Conservation (phyloP, 2,797 vertebrate genomes). For the Strix occidentalis region DNA sequence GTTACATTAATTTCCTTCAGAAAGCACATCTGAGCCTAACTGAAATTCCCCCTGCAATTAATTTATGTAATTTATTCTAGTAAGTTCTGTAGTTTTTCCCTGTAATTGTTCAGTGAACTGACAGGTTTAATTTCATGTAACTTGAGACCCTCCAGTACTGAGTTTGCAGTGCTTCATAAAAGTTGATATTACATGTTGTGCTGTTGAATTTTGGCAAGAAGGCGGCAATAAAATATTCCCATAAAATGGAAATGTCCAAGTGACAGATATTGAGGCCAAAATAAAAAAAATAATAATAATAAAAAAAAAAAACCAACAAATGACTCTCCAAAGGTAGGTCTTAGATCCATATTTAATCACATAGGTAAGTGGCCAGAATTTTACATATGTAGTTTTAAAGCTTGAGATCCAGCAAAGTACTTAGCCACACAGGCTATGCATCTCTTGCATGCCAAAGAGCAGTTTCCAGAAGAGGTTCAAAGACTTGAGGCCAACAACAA, state of each 20-base stretch:
- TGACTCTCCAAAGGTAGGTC: not conserved
- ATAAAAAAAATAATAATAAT: not conserved
- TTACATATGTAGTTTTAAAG: not conserved
- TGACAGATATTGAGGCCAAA: not conserved
- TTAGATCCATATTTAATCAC: not conserved
- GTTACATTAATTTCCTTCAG: conserved; percentile 42
- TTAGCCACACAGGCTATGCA: rapidly evolving
- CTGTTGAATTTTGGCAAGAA: conserved; percentile 34
- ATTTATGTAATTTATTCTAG: conserved; percentile 32
- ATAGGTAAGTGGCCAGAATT: not conserved
- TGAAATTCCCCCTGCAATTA: conserved; percentile 36
- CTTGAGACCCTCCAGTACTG: not conserved
- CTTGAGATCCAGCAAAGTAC: not conserved
- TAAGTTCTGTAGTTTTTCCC: not conserved
- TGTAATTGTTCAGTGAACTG: not conserved
- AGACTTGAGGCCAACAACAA: not conserved
- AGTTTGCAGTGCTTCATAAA: conserved; percentile 21
- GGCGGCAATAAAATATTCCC: not conserved
- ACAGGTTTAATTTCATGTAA: conserved; percentile 55
- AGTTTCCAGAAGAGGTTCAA: not conserved
- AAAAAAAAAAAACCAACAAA: not conserved
- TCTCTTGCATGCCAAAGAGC: not conserved
- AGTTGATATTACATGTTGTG: not conserved
- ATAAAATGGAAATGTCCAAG: not conserved
- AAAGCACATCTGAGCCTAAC: conserved; percentile 42